These are phyloP conservation scores for Agrotis ipsilon DNA, from an alignment of 2,888 invertebrate genomes.

Conservation along the genomic window DNA sequence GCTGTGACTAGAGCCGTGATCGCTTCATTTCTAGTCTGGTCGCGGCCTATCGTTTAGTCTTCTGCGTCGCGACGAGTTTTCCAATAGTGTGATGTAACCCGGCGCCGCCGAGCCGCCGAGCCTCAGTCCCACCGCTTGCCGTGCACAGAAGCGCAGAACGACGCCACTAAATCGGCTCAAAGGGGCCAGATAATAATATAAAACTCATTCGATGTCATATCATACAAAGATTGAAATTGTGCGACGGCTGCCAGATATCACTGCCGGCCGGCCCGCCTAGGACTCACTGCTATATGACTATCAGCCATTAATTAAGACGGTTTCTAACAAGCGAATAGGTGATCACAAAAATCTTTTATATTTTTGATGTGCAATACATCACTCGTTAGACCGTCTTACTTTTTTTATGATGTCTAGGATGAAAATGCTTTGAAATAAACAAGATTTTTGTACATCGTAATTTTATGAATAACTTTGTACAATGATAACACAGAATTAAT, in stretches of 20 bases:
- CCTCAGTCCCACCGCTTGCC: conserved; percentile 77
- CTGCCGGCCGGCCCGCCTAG: conserved; percentile 44
- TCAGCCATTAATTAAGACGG: conserved; percentile 56
- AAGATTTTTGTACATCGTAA: conserved; percentile 36
- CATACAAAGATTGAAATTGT: conserved; percentile 60
- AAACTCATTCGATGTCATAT: conserved; percentile 68
- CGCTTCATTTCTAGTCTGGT: conserved; percentile 79
- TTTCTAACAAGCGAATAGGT: conserved; percentile 47
- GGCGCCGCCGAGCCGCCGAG: conserved; percentile 84
- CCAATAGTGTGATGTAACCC: conserved; percentile 87
- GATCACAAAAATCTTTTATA: conserved; percentile 52
- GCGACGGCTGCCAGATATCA: conserved; percentile 64
- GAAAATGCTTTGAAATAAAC: conserved; percentile 39
- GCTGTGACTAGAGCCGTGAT: conserved; percentile 76
- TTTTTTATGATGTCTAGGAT: conserved; percentile 55
- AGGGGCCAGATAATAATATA: conserved; percentile 66
- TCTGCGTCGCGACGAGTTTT: conserved; percentile 83
- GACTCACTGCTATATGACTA: conserved; percentile 48
- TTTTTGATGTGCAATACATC: conserved; percentile 49
- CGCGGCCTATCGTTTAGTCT: conserved; percentile 79
- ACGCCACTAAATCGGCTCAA: conserved; percentile 63
- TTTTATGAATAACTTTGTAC: conserved; percentile 22
- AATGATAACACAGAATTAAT: conserved; percentile 31
- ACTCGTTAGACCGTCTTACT: conserved; percentile 44
- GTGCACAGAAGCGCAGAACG: conserved; percentile 63